Percentiles rank a stretch among this genome's conserved stretches.
These are phyloP conservation scores for Pycnomerus fuliginosus DNA, from an alignment of 2,888 invertebrate genomes.

Conservation along the genomic window DNA sequence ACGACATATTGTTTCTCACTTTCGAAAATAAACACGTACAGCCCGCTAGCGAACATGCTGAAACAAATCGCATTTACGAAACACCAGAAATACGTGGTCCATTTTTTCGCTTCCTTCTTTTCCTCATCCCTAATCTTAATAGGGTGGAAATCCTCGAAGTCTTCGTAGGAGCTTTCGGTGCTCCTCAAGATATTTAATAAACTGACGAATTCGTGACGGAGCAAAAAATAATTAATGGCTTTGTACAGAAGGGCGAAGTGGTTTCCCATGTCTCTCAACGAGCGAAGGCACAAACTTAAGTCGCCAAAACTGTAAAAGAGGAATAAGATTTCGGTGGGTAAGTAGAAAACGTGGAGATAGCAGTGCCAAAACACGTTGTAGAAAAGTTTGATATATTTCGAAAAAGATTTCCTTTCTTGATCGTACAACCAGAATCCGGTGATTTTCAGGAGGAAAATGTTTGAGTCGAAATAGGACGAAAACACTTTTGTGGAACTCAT, in stretches of 20 bases:
- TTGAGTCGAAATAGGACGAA: conserved; percentile 23
- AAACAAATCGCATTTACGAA: conserved; percentile 22
- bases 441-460: conserved; percentile 15
- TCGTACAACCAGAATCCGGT: conserved; percentile 23
- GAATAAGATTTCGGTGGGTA: conserved; percentile 19
- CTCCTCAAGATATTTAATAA: conserved; percentile 14
- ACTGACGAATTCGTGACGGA: conserved; percentile 14
- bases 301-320: conserved; percentile 10
- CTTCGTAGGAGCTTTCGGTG: conserved; percentile 17
- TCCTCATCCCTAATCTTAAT: conserved; percentile 12
- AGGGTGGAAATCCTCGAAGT: conserved; percentile 15
- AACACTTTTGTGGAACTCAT: conserved; percentile 3
- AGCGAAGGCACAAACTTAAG: conserved; percentile 16
- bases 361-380: conserved; percentile 20
- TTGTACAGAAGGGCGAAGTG: conserved; percentile 21
- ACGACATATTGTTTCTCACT: conserved; percentile 14
- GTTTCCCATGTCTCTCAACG: conserved; percentile 23
- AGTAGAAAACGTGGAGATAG: conserved; percentile 20
- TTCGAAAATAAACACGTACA: conserved; percentile 18
- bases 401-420: conserved; percentile 1
- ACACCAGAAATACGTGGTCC: conserved; percentile 21
- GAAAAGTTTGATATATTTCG: conserved; percentile 8
- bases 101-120: conserved; percentile 19
- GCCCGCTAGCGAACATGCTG: conserved; percentile 19
- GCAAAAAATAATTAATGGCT: conserved; percentile 20